Percentiles rank a stretch among this genome's conserved stretches.
phyloP scores from a whole-genome alignment of 2,797 vertebrate genomes.

The Eurystomus glaucurus region DNA sequence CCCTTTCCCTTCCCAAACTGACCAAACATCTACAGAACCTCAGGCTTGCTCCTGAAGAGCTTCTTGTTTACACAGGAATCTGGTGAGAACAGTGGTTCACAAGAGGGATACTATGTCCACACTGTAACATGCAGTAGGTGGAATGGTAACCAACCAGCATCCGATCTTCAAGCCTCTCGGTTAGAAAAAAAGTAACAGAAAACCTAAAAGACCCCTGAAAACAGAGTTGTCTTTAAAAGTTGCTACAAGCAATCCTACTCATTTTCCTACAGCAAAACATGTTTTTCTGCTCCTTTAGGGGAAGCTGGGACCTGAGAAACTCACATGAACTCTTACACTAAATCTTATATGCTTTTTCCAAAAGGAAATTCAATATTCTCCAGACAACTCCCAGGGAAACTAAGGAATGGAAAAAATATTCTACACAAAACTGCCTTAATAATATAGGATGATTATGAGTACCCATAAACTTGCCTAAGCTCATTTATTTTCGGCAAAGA shows the following conservation, averaged over 20 bases:
- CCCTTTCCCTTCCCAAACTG: background rate
- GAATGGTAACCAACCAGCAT: background rate
- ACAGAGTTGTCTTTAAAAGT: fast-evolving
- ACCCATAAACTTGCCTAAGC: background rate
- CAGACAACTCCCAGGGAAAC: background rate
- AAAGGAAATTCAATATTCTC: background rate
- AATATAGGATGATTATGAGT: background rate
- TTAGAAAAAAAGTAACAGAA: background rate
- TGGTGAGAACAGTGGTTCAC: background rate
- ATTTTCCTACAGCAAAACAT: background rate
- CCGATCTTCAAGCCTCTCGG: background rate
- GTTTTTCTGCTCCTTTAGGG: background rate
- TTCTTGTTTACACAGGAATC: background rate
- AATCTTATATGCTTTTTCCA: background rate
- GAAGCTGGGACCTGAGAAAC: background rate
- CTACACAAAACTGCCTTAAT: background rate
- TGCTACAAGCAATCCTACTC: fast-evolving
- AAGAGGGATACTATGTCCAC: fast-evolving
- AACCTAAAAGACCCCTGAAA: background rate
- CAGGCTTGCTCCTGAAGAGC: background rate
- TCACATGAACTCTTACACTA: fast-evolving
- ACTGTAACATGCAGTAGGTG: fast-evolving
- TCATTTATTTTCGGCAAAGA: background rate
- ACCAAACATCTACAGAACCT: background rate
- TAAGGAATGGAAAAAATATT: background rate